Evolutionary conservation across 1,140 invertebrate genomes (phyloP).

Genomic region (Latrodectus geometricus): DNA sequence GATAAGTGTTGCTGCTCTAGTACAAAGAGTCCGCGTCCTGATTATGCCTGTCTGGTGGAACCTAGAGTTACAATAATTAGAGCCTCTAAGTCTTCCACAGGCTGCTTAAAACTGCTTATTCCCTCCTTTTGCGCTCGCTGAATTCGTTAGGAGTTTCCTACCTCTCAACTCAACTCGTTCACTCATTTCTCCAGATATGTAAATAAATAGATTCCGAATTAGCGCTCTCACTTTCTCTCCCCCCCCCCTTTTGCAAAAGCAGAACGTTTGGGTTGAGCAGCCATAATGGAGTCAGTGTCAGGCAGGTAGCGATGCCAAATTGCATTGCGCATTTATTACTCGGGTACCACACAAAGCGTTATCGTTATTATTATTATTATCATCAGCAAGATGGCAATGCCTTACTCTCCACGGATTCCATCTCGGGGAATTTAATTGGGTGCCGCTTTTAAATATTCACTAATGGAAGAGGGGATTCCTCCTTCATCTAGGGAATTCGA

Average conservation of each 20-base stretch:
- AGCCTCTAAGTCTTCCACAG: not conserved
- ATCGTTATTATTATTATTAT: constrained; percentile 53
- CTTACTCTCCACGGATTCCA: not conserved
- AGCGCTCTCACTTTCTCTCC: constrained; percentile 10
- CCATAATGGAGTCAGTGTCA: constrained; percentile 50
- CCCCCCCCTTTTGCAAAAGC: not conserved
- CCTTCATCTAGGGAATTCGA: constrained; percentile 32
- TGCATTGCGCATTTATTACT: constrained; percentile 56
- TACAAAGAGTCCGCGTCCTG: constrained; percentile 45
- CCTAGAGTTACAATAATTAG: constrained; percentile 25
- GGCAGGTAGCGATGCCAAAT: constrained; percentile 11
- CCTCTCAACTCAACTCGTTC: constrained; percentile 3
- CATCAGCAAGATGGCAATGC: constrained; percentile 6
- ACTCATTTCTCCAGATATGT: constrained; percentile 34
- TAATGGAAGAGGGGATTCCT: not conserved
- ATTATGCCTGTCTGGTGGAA: constrained; percentile 21
- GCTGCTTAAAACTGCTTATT: constrained; percentile 29
- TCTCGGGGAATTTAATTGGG: constrained; percentile 41
- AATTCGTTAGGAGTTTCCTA: constrained; percentile 49
- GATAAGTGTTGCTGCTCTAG: constrained; percentile 30
- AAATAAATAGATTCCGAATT: constrained; percentile 61
- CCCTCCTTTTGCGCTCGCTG: not conserved
- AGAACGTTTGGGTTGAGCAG: not conserved
- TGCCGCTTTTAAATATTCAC: constrained; percentile 51
- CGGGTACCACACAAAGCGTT: constrained; percentile 47